Conservation (phyloP, 1,140 invertebrate species). For the Chlorops oryzae region DNA sequence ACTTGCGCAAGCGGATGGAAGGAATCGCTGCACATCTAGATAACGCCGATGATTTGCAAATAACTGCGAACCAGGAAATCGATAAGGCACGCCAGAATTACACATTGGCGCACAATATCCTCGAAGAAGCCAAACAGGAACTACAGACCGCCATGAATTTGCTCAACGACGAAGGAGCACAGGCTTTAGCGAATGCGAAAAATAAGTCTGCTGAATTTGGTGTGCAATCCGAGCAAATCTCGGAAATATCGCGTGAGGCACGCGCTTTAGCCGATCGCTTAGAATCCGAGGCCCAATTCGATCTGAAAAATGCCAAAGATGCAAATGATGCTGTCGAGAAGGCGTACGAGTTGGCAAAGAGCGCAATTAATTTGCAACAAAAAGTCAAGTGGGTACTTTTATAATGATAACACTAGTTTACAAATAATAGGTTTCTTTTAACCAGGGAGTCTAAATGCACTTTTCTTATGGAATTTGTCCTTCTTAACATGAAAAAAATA, state of each 20-base stretch:
- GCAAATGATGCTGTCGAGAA: constrained; percentile 76
- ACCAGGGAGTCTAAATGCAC: no score
- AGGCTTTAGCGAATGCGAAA: constrained; percentile 70
- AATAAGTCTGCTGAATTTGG: constrained; percentile 80
- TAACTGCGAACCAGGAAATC: constrained; percentile 57
- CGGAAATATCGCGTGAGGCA: constrained; percentile 80
- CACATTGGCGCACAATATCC: constrained; percentile 66
- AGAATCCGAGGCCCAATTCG: constrained; percentile 69
- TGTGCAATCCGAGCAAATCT: constrained; percentile 86
- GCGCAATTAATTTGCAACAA: constrained; percentile 72
- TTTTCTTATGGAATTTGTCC: no score
- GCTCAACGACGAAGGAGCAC: constrained; percentile 71
- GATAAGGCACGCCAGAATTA: constrained; percentile 61
- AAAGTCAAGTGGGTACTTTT: constrained; percentile 65
- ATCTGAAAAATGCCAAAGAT: constrained; percentile 68
- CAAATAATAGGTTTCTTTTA: no score
- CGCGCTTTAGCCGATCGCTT: constrained; percentile 69
- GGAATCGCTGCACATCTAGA: constrained; percentile 60
- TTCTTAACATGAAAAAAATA: no score
- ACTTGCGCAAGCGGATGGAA: constrained; percentile 60
- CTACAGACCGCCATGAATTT: constrained; percentile 68
- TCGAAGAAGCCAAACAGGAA: constrained; percentile 64
- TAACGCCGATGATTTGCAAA: constrained; percentile 56
- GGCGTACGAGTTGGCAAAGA: constrained; percentile 74
- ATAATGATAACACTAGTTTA: no score